These are phyloP conservation scores for Adrianichthys oophorus DNA, from an alignment of 2,797 vertebrate species.

Conservation along the genomic window DNA sequence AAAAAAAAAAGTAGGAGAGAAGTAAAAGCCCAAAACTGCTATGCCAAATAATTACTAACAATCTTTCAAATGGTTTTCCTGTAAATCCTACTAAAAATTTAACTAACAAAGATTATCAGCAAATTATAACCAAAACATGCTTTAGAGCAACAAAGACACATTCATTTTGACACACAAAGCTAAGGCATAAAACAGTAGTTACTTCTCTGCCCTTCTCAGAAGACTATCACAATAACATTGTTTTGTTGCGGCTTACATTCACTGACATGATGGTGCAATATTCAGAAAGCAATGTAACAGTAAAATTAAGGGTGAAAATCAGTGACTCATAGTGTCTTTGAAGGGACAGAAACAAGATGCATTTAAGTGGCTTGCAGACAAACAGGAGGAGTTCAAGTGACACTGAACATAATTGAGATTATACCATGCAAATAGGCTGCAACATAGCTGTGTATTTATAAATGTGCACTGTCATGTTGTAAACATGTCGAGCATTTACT, in stretches of 20 bases:
- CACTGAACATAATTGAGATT: conserved; percentile 37
- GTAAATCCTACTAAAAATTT: conserved; percentile 52
- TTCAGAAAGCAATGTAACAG: conserved; percentile 34
- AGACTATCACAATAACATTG: conserved; percentile 45
- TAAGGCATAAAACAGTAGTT: conserved; percentile 34
- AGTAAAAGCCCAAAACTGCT: conserved; percentile 40
- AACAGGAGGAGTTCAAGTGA: conserved; percentile 21
- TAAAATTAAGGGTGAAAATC: conserved; percentile 27
- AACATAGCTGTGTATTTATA: conserved; percentile 28
- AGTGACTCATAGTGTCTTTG: conserved; percentile 3
- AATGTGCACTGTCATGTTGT: conserved; percentile 29
- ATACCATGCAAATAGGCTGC: conserved; percentile 21
- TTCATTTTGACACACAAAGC: conserved; percentile 60
- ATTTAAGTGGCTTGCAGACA: conserved; percentile 31
- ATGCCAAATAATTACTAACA: conserved; percentile 54
- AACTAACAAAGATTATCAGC: conserved; percentile 43
- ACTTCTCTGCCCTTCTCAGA: conserved; percentile 46
- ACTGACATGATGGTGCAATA: conserved; percentile 64
- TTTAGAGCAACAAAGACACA: conserved; percentile 35
- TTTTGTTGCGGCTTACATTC: conserved; percentile 47
- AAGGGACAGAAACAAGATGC: conserved; percentile 4
- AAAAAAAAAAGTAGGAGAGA: background rate
- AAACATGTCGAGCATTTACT: conserved; percentile 36
- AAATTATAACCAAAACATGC: conserved; percentile 33
- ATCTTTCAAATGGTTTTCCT: conserved; percentile 43